These are phyloP conservation scores for Orthosia incerta DNA, from an alignment of 2,888 invertebrate species.

Conservation along the genomic window DNA sequence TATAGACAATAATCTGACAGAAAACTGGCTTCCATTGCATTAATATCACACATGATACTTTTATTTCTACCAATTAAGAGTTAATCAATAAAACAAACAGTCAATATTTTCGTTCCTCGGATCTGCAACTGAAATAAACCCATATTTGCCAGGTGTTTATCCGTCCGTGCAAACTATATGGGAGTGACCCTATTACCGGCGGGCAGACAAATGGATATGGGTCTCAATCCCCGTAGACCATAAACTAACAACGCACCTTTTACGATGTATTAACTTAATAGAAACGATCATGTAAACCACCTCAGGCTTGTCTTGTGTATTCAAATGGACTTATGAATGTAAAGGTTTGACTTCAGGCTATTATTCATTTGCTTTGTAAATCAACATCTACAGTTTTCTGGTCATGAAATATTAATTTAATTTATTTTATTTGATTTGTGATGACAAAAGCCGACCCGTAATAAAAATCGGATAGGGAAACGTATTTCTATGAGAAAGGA, in stretches of 20 bases:
- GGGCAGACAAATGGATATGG: constrained; percentile 48
- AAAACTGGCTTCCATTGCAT: background rate
- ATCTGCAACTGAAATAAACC: constrained; percentile 14
- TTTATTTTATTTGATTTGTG: too few species aligned
- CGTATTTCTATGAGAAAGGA: too few species aligned
- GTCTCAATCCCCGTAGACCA: constrained; percentile 28
- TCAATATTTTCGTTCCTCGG: background rate
- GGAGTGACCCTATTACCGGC: constrained; percentile 38
- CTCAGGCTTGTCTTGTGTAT: background rate
- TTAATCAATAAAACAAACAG: constrained; percentile 2
- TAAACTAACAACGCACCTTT: constrained; percentile 30
- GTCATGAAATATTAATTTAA: too few species aligned
- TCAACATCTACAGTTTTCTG: too few species aligned
- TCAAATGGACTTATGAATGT: background rate
- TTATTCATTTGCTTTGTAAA: too few species aligned
- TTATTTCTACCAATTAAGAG: constrained; percentile 17
- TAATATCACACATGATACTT: background rate
- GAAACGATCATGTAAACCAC: constrained; percentile 23
- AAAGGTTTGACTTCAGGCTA: background rate
- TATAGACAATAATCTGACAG: background rate
- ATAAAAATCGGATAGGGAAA: too few species aligned
- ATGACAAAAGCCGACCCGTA: too few species aligned
- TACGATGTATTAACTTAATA: constrained; percentile 33
- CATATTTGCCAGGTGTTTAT: constrained; percentile 46
- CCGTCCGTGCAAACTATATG: constrained; percentile 37